These are phyloP conservation scores for Oreochromis spilurus DNA, from an alignment of 2,113 vertebrate species.

Conservation along the genomic window DNA sequence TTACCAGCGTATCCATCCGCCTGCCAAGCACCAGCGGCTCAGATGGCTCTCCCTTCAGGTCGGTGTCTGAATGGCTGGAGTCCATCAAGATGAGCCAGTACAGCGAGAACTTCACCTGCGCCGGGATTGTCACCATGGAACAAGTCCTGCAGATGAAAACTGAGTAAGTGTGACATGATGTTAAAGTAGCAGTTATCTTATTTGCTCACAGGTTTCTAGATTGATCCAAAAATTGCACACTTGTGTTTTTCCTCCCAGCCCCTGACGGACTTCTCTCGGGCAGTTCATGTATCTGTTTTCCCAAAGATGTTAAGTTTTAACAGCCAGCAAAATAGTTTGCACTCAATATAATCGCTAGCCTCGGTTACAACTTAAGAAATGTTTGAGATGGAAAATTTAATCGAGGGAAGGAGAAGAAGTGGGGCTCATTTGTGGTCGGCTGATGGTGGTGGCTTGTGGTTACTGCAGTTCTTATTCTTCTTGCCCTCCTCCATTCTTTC, in stretches of 20 bases:
- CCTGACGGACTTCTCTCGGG: not conserved
- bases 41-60: conserved; percentile 87
- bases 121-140: conserved; percentile 85
- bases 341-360: conserved; percentile 35
- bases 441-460: conserved; percentile 64
- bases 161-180: conserved; percentile 79
- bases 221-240: not conserved
- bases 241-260: not conserved
- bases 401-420: conserved; percentile 49
- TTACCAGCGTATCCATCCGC: conserved; percentile 87
- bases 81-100: conserved; percentile 98
- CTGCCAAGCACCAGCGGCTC: conserved; percentile 92
- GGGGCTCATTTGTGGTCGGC: conserved; percentile 58
- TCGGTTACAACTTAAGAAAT: conserved; percentile 52
- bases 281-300: conserved; percentile 28
- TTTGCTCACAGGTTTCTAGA: not conserved
- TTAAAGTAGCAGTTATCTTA: not conserved
- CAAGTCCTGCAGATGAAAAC: conserved; percentile 93
- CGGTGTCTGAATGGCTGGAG: conserved; percentile 90
- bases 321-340: conserved; percentile 43
- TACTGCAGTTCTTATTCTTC: conserved; percentile 39
- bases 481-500: conserved; percentile 29
- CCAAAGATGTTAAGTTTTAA: conserved; percentile 14
- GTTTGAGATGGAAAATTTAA: conserved; percentile 61
- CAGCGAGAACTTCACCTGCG: conserved; percentile 85